phyloP scores from a whole-genome alignment of 2,797 vertebrate species.

The Danio tinwini region DNA sequence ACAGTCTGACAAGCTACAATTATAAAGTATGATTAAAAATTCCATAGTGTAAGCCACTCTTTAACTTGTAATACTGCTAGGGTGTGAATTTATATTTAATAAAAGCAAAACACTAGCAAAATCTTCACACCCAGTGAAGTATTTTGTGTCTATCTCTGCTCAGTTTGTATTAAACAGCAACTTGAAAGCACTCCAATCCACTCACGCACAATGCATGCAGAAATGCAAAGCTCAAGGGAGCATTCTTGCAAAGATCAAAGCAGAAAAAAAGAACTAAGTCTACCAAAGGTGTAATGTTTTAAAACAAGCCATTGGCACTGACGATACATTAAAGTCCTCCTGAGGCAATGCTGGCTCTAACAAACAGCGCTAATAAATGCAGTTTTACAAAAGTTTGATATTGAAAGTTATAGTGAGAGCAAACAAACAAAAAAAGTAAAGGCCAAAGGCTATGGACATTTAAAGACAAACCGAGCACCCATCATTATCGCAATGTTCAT shows the following conservation, averaged over 20 bases:
- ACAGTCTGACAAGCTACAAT: too few relatives aligned
- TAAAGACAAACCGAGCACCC: neutral
- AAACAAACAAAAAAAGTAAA: neutral
- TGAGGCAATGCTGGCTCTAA: neutral
- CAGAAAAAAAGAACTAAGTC: neutral
- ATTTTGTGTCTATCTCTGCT: constrained; percentile 3
- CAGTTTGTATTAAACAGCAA: neutral
- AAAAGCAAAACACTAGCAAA: neutral
- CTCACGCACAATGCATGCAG: neutral
- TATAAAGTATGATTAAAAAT: too few relatives aligned
- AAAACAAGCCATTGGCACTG: neutral
- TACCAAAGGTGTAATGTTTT: neutral
- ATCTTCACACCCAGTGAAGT: neutral
- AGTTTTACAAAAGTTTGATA: neutral
- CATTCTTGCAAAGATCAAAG: neutral
- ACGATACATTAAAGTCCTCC: constrained; percentile 10
- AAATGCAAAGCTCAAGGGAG: neutral
- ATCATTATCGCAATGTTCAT: neutral
- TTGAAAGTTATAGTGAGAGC: neutral
- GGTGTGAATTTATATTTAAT: neutral
- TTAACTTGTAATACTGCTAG: neutral
- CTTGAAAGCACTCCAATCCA: neutral
- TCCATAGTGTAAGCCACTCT: too few relatives aligned
- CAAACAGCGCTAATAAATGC: neutral
- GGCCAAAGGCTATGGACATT: neutral